phyloP scores from a whole-genome alignment of 2,888 invertebrate species.

The Calameuta filiformis region DNA sequence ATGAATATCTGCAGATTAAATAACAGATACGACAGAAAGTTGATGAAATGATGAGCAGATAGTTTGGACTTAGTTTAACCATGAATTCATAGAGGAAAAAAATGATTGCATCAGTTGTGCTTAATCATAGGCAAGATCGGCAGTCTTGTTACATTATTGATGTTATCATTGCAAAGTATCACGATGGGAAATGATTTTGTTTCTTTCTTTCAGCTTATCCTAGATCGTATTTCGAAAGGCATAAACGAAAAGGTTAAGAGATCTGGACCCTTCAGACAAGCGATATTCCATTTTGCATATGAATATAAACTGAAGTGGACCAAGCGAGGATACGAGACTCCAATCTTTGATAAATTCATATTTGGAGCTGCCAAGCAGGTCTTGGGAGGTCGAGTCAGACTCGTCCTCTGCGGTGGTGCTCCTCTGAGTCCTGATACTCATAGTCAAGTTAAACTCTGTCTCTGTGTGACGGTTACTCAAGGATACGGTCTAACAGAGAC shows the following conservation, averaged over 20 bases:
- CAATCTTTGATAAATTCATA: conserved; percentile 75
- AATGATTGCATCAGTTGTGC: too few relatives aligned
- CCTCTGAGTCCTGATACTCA: conserved; percentile 96
- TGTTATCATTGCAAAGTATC: background rate
- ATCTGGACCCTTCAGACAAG: conserved; percentile 81
- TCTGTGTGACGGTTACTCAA: conserved; percentile 90
- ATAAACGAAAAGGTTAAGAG: conserved; percentile 93
- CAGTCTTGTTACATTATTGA: too few relatives aligned
- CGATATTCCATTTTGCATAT: conserved; percentile 94
- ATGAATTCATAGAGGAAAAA: too few relatives aligned
- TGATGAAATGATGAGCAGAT: too few relatives aligned
- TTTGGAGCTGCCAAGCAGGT: conserved; percentile 74
- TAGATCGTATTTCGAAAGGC: conserved; percentile 97
- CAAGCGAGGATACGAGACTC: conserved; percentile 84
- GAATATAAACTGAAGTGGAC: conserved; percentile 91
- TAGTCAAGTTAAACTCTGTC: conserved; percentile 89
- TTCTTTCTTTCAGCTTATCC: conserved; percentile 78
- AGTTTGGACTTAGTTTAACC: too few relatives aligned
- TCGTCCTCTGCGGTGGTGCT: conserved; percentile 94
- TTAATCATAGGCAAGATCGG: too few relatives aligned
- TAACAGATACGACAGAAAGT: too few relatives aligned
- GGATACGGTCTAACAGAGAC: conserved; percentile 99
- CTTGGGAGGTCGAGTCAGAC: conserved; percentile 89
- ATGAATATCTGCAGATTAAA: too few relatives aligned
- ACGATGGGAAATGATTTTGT: background rate